Base-by-base conservation (phyloP, 1,140 invertebrate genomes). In the Magallana ariakensis region DNA sequence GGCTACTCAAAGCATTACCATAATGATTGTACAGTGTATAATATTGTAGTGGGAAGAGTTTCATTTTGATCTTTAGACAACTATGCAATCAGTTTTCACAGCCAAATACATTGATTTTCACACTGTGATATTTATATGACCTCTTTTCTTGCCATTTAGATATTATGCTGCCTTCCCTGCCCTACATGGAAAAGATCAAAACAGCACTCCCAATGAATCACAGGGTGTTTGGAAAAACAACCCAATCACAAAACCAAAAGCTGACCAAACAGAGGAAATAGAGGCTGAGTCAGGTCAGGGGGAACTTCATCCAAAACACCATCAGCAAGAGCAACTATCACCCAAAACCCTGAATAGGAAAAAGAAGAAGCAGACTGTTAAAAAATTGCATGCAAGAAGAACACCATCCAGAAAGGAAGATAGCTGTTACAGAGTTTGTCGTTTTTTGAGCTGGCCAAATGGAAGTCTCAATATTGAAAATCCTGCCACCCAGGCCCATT, bases 161-260 rank as follows among this genome's bases (percentile, higher is more conserved):
- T 92, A 92, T 85, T 92, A 92, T 91, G 91, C 91, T 54, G 91
- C 91, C 58, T 92, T 92, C 83, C 91, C 91, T 81, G 90, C 91
- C 60, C 83, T 92, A 26, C 89, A 90, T 81, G 91, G 88, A 83
- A 87, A 91, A 82, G 83, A 80, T 87, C 58, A 83, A 1, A 57
- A 83, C 22, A 75, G 22, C 66, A 75, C 88, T 53, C n/a, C 57
- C 60, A 26, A 16, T 75, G 83, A 90, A 53, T 26, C 53, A 81
- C 13, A 57, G 15, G 54, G 80, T 82, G 85, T 91, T 54, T 92
- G 91, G 91, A 86, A 85, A 81, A 89, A 90, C 26, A 92, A 92
- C 62, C 91, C 90, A 26, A 83, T 87, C 8, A 89, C 87, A 33
- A 90, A 85, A n/a, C n/a, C 80, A 56, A 54, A 55, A 83, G n/a